phyloP scores from a whole-genome alignment of 2,113 vertebrate genomes.

The Herpetotheres cachinnans region DNA sequence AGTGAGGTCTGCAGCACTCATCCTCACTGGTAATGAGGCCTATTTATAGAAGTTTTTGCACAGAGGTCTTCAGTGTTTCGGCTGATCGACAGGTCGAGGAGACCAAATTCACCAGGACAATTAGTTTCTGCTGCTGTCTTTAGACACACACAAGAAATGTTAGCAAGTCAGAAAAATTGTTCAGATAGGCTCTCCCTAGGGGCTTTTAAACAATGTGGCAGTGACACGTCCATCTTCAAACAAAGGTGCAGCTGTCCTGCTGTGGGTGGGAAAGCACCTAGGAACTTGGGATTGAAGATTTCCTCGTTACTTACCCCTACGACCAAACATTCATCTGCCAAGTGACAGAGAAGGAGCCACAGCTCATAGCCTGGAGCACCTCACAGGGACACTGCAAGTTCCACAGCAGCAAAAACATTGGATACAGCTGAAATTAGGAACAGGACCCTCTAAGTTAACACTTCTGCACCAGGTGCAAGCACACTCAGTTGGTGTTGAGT shows the following conservation, averaged over 20 bases:
- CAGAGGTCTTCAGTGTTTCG: neutral
- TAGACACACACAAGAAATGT: neutral
- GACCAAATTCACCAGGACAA: neutral
- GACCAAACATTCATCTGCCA: neutral
- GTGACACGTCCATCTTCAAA: neutral
- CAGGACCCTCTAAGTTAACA: neutral
- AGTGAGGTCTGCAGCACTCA: neutral
- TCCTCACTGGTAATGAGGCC: neutral
- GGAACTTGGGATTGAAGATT: neutral
- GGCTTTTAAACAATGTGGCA: neutral
- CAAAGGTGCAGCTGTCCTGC: neutral
- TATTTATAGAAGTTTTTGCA: neutral
- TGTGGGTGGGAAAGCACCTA: neutral
- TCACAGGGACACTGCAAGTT: neutral
- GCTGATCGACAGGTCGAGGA: accelerated
- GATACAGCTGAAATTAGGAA: neutral
- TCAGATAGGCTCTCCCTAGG: neutral
- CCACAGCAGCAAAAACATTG: neutral
- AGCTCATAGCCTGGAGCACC: neutral
- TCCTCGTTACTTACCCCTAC: accelerated
- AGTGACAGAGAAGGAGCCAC: neutral
- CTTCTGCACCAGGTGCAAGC: neutral
- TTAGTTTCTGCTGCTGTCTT: neutral
- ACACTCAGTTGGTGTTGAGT: neutral
- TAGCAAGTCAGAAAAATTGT: neutral